Evolutionary conservation across 2,113 vertebrate species (phyloP).

Genomic region (Nycticebus coucang): DNA sequence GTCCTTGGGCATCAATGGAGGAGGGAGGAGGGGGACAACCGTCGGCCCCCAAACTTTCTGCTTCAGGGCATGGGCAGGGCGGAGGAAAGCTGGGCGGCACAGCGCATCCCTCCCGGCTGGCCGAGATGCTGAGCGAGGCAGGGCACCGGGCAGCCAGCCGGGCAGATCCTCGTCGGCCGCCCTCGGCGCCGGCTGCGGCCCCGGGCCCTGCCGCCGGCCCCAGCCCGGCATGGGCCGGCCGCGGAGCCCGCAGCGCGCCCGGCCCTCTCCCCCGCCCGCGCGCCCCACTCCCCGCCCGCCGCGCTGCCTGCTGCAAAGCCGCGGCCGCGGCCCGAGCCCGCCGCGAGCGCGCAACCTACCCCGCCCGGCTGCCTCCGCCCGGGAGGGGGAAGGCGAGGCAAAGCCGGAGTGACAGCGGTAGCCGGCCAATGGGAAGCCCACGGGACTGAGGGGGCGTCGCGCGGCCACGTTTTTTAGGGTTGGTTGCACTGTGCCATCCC

Average conservation of each 20-base stretch:
- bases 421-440: constrained; percentile 67
- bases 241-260: constrained; percentile 23
- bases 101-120: constrained; percentile 27
- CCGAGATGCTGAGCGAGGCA: not conserved
- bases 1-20: constrained; percentile 67
- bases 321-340: constrained; percentile 62
- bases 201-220: constrained; percentile 49
- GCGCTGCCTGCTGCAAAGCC: constrained; percentile 59
- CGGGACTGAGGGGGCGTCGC: constrained; percentile 43
- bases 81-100: constrained; percentile 6
- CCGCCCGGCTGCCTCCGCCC: constrained; percentile 67
- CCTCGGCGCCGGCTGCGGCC: constrained; percentile 48
- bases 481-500: constrained; percentile 79
- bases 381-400: constrained; percentile 56
- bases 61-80: constrained; percentile 49
- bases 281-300: not conserved
- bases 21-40: not conserved
- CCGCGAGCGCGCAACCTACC: constrained; percentile 78
- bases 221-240: constrained; percentile 35
- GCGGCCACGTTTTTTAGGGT: constrained; percentile 64
- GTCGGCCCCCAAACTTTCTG: constrained; percentile 75
- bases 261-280: not conserved
- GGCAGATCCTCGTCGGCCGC: constrained; percentile 48
- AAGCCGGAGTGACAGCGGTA: constrained; percentile 58
- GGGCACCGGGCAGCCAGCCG: constrained; percentile 72